A percentile compares a stretch with the other conserved stretches of the same genome.
Evolutionary conservation across 2,888 invertebrate genomes (phyloP).

Genomic region (Rhagophthalmus giganteus): DNA sequence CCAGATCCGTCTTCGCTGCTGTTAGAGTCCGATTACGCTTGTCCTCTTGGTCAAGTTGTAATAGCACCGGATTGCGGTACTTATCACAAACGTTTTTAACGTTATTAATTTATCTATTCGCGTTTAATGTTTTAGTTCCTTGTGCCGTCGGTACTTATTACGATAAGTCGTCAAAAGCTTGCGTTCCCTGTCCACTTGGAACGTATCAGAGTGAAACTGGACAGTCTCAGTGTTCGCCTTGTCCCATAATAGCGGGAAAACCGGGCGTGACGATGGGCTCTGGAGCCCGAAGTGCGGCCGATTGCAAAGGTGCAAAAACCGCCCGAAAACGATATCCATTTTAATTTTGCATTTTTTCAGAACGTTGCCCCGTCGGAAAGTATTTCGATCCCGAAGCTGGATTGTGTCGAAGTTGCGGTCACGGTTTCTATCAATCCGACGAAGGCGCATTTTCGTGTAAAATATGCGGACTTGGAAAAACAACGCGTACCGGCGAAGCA

Average conservation of each 20-base stretch:
- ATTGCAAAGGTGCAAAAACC: constrained; percentile 88
- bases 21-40: constrained; percentile 89
- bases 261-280: constrained; percentile 84
- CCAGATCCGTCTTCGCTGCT: constrained; percentile 88
- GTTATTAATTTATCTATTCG: too few relatives aligned
- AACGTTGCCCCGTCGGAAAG: constrained; percentile 91
- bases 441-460: constrained; percentile 90
- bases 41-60: constrained; percentile 90
- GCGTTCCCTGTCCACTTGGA: constrained; percentile 83
- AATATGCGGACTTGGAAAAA: constrained; percentile 87
- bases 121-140: constrained; percentile 63
- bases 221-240: constrained; percentile 84
- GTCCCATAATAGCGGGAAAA: constrained; percentile 88
- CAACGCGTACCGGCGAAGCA: constrained; percentile 88
- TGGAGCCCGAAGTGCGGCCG: constrained; percentile 84
- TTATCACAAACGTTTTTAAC: background rate
- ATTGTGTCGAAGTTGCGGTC: constrained; percentile 88
- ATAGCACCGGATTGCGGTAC: constrained; percentile 91
- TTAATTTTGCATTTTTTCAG: constrained; percentile 53
- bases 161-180: constrained; percentile 73
- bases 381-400: constrained; percentile 89
- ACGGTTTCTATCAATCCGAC: constrained; percentile 89
- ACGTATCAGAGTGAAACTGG: constrained; percentile 93
- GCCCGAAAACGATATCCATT: too few relatives aligned
- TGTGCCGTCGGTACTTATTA: constrained; percentile 91